These are phyloP conservation scores for Pseudomugil gertrudae DNA, from an alignment of 2,797 vertebrate genomes.

Conservation along the genomic window DNA sequence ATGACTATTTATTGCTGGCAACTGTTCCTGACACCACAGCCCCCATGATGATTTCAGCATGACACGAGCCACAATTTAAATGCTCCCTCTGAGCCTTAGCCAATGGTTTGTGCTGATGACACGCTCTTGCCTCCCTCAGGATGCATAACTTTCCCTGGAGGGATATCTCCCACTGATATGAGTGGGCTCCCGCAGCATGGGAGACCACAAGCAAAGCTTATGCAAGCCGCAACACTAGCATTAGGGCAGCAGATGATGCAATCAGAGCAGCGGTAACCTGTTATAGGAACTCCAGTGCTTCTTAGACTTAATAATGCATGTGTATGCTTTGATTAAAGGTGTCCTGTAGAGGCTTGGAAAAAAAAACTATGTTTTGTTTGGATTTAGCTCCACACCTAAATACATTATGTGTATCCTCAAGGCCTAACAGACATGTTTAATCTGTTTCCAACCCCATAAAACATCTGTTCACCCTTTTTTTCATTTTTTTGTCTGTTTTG, in stretches of 20 bases:
- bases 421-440: constrained; percentile 44
- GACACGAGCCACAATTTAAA: constrained; percentile 63
- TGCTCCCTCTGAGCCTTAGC: constrained; percentile 57
- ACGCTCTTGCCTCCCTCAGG: constrained; percentile 53
- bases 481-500: constrained; percentile 15
- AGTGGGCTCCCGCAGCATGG: constrained; percentile 58
- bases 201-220: constrained; percentile 47
- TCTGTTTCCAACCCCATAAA: constrained; percentile 33
- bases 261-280: constrained; percentile 27
- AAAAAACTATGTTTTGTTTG: constrained; percentile 41
- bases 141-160: constrained; percentile 57
- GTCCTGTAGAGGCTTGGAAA: constrained; percentile 46
- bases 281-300: constrained; percentile 24
- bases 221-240: constrained; percentile 43
- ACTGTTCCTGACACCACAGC: constrained; percentile 54
- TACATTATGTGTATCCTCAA: constrained; percentile 32
- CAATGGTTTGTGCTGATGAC: constrained; percentile 52
- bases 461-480: constrained; percentile 35
- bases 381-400: constrained; percentile 25
- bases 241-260: constrained; percentile 37
- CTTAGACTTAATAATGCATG: constrained; percentile 42
- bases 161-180: constrained; percentile 68
- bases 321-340: constrained; percentile 40
- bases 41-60: constrained; percentile 59
- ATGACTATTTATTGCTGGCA: constrained; percentile 53